Base-by-base conservation (phyloP, 2,888 invertebrate species). In the Poecilobothrus nobilitatus region DNA sequence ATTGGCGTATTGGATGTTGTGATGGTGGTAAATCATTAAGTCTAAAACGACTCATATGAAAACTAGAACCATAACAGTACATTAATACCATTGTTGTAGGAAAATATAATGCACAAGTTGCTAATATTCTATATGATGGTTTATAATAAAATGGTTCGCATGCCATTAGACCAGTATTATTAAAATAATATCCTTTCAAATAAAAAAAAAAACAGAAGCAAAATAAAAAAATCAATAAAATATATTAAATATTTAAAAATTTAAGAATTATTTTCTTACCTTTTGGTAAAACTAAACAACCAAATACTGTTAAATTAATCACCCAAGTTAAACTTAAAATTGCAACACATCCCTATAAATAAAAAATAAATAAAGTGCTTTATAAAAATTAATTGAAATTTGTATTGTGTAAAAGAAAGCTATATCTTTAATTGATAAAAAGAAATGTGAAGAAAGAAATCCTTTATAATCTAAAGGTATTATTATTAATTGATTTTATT, bases 61-160 rank as follows among this genome's bases (percentile, higher is more conserved):
- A 93, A 66, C 93, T 93, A 27, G 92, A 92, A 41, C 93, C 93
- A 78, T 94, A 94, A 82, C 93, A 93, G 80, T 94, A 94, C 92
- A 93, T 93, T 76, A 94, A 84, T 71, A 92, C 91, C 93, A 94
- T 93, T 41, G 93, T 93, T 34, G 94, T 93, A 27, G 94, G 93
- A 76, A 94, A 94, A 81, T 94, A 94, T 82, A 94, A 91, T 71
- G 91, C 89, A 81, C 93, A 94, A 75, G 92, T 92, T 70, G 93
- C 88, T 73, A 94, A 83, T 76, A 93, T 93, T 77, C 93, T 88
- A 79, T 84, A 85, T 77, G 84, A 85, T 63, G 84, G 82, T 77
- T 91, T 87, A 75, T 91, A 88, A 80, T 92, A 94, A 80, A 93
- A 93, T 41, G 94, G 93, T 78, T 94, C 94, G 80, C 94, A 94